These are phyloP conservation scores for Mycogona germanica DNA, from an alignment of 2,888 invertebrate species.

Conservation along the genomic window DNA sequence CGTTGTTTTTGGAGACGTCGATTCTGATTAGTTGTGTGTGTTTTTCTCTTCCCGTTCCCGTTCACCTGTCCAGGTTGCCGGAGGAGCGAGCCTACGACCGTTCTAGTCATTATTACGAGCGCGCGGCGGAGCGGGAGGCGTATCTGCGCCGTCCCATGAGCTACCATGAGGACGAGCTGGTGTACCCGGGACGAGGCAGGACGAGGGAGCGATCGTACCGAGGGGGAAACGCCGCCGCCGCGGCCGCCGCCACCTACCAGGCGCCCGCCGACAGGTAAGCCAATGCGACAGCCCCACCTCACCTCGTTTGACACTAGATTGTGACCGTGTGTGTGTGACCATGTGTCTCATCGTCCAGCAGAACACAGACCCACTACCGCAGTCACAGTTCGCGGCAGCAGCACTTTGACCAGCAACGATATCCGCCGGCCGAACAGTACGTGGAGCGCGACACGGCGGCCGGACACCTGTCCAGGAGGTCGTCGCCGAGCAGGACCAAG, in stretches of 20 bases:
- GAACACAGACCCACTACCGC: conserved; percentile 25
- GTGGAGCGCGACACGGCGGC: conserved; percentile 11
- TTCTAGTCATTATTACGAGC: conserved; percentile 43
- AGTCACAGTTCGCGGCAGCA: conserved; percentile 24
- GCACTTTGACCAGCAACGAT: conserved; percentile 20
- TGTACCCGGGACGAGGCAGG: conserved; percentile 20
- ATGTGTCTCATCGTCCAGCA: conserved; percentile 4
- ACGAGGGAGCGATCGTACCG: conserved; percentile 23
- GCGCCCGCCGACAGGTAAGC: conserved; percentile 17
- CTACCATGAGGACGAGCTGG: conserved; percentile 25
- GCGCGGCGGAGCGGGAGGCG: conserved; percentile 29
- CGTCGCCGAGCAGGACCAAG: conserved; percentile 23
- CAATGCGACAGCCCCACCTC: too few relatives aligned
- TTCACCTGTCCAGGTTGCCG: conserved; percentile 36
- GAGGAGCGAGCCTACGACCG: conserved; percentile 44
- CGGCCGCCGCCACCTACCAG: conserved; percentile 8
- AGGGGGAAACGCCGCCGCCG: conserved; percentile 1
- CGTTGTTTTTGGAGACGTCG: not conserved
- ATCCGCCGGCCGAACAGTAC: conserved; percentile 9
- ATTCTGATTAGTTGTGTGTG: too few relatives aligned
- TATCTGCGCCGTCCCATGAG: conserved; percentile 24
- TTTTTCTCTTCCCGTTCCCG: not conserved
- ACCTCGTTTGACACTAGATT: not conserved
- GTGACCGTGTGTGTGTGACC: not conserved
- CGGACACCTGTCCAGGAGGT: conserved; percentile 25